Conservation (phyloP, 2,797 vertebrate genomes). For the Melanogrammus aeglefinus region DNA sequence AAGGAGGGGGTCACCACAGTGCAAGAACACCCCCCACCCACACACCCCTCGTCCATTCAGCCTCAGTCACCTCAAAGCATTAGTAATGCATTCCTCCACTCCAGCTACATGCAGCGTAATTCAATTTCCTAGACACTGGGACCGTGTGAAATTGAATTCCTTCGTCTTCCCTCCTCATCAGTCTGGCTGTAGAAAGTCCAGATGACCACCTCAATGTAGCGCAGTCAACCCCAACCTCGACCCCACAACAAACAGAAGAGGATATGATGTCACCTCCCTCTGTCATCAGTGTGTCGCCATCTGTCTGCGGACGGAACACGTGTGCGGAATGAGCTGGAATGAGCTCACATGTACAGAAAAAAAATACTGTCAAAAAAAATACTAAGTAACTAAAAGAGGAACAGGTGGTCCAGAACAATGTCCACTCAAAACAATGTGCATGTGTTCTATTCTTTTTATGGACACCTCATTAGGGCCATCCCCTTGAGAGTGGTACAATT, state of each 20-base stretch:
- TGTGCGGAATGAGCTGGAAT: not conserved
- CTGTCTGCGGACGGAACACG: not conserved
- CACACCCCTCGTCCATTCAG: slow-evolving; percentile 57
- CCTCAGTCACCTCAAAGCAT: slow-evolving; percentile 68
- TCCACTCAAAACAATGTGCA: too few relatives aligned
- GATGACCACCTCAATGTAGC: slow-evolving; percentile 10
- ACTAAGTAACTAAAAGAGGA: too few relatives aligned
- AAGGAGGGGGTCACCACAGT: slow-evolving; percentile 2
- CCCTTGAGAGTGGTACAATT: not conserved
- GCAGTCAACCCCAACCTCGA: slow-evolving; percentile 41
- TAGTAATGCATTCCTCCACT: slow-evolving; percentile 73
- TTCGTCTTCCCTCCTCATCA: slow-evolving; percentile 33
- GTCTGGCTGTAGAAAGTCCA: slow-evolving; percentile 22
- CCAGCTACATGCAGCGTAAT: slow-evolving; percentile 63
- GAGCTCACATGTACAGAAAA: too few relatives aligned
- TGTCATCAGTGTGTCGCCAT: not conserved
- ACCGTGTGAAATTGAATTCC: slow-evolving; percentile 68
- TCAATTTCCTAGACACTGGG: slow-evolving; percentile 68
- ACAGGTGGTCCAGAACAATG: not conserved
- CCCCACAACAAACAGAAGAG: not conserved
- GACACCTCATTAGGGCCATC: too few relatives aligned
- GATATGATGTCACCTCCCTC: not conserved
- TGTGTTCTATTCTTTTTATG: too few relatives aligned
- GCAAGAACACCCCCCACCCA: slow-evolving; percentile 5
- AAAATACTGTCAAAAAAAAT: too few relatives aligned